Percentiles rank a stretch among this genome's conserved stretches.
Evolutionary conservation across 2,113 vertebrate genomes (phyloP).

Genomic region (Brevimyrus niger): DNA sequence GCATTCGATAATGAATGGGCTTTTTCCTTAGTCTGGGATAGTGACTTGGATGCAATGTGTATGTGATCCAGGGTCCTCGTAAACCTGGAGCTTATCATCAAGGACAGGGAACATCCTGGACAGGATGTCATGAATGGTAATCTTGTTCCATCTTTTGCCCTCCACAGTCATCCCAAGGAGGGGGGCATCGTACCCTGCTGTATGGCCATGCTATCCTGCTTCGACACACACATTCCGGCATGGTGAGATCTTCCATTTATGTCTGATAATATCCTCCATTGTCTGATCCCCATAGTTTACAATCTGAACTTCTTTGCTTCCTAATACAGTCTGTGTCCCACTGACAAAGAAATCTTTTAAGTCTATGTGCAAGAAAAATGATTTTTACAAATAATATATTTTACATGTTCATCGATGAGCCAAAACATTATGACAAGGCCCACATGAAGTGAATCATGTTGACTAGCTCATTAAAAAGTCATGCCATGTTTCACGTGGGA

Average conservation of each 20-base stretch:
- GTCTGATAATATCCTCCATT: not conserved
- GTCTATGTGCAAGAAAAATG: not conserved
- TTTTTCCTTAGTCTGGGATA: not conserved
- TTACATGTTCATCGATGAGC: not conserved
- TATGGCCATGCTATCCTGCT: slow-evolving; percentile 88
- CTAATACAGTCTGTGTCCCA: not conserved
- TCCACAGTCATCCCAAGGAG: slow-evolving; percentile 79
- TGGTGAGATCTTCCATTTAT: slow-evolving; percentile 63
- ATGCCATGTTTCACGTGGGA: not conserved
- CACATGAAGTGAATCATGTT: not conserved
- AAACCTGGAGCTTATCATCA: not conserved
- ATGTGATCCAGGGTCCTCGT: not conserved
- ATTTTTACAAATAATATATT: not conserved
- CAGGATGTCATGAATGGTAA: slow-evolving; percentile 14
- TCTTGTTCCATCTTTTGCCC: not conserved
- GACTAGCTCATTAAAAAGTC: not conserved
- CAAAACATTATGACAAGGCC: not conserved
- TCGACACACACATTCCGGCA: slow-evolving; percentile 79
- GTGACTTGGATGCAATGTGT: not conserved
- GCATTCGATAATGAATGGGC: not conserved
- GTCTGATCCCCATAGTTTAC: not conserved
- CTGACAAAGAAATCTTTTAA: not conserved
- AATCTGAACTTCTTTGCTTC: not conserved
- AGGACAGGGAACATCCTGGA: too few species aligned
- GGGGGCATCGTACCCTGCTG: slow-evolving; percentile 79